Conservation (phyloP, 2,797 vertebrate species). For the Danio aesculapii region DNA sequence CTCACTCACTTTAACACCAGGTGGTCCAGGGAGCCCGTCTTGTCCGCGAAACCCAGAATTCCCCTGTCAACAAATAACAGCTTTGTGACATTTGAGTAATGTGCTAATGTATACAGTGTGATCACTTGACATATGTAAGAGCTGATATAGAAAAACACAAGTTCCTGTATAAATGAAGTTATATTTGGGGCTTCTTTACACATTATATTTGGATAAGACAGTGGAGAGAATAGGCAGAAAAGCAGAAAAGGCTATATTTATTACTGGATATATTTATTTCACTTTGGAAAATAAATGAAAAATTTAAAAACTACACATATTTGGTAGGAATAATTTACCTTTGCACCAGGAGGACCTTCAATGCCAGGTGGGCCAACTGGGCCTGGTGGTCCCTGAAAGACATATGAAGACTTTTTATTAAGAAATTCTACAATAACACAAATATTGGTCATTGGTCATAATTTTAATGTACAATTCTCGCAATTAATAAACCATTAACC, state of each 20-base stretch:
- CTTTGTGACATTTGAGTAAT: background rate
- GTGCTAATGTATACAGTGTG: background rate
- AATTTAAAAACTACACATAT: too few relatives aligned
- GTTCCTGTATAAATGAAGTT: too few relatives aligned
- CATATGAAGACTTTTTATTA: background rate
- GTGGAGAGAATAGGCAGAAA: too few relatives aligned
- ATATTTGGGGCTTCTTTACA: too few relatives aligned
- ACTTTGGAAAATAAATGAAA: too few relatives aligned
- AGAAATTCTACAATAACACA: background rate
- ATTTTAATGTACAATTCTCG: too few relatives aligned
- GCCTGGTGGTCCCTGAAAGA: constrained; percentile 64
- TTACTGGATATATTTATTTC: too few relatives aligned
- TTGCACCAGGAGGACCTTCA: constrained; percentile 58
- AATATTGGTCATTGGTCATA: background rate
- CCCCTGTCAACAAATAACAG: constrained; percentile 57
- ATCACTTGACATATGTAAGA: background rate
- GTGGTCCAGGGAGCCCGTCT: constrained; percentile 59
- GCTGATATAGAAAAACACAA: background rate
- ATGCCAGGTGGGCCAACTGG: constrained; percentile 54
- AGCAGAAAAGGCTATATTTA: too few relatives aligned
- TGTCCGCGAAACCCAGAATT: constrained; percentile 60
- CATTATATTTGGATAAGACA: too few relatives aligned
- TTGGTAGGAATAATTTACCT: constrained; percentile 47
- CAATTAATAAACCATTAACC: too few relatives aligned
- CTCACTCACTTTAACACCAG: constrained; percentile 64